phyloP scores from a whole-genome alignment of 2,888 invertebrate species.

The Antitype chi region DNA sequence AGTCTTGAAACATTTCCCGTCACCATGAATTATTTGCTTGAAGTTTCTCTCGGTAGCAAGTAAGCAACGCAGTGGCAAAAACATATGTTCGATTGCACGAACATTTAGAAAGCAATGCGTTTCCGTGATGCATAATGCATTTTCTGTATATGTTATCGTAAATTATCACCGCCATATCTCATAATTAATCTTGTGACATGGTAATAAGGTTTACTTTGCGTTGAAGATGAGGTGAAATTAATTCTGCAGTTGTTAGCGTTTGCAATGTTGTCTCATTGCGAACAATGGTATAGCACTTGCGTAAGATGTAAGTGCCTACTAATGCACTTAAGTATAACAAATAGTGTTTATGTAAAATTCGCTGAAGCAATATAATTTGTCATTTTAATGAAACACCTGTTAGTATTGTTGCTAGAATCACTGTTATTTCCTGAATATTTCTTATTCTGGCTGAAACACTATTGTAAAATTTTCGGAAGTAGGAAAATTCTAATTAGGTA shows the following conservation, averaged over 20 bases:
- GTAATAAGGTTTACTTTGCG: conserved; percentile 57
- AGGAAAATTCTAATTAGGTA: background rate
- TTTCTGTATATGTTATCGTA: conserved; percentile 69
- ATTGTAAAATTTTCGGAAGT: background rate
- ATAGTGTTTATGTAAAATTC: conserved; percentile 48
- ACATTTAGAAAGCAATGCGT: conserved; percentile 78
- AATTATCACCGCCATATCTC: conserved; percentile 47
- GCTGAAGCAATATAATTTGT: conserved; percentile 22
- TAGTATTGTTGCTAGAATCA: conserved; percentile 5
- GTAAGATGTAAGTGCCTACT: conserved; percentile 59
- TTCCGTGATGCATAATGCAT: conserved; percentile 76
- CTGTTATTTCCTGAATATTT: conserved; percentile 1
- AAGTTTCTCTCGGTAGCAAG: conserved; percentile 55
- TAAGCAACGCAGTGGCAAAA: conserved; percentile 65
- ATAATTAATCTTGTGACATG: conserved; percentile 52
- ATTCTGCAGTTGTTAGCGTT: conserved; percentile 65
- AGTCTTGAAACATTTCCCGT: conserved; percentile 57
- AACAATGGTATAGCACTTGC: conserved; percentile 73
- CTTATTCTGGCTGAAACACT: background rate
- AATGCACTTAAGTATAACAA: conserved; percentile 50
- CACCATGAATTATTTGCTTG: conserved; percentile 42
- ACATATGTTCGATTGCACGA: conserved; percentile 68
- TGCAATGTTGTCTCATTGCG: conserved; percentile 64
- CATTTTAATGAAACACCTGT: conserved; percentile 18
- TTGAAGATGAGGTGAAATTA: conserved; percentile 46